Base-by-base conservation (phyloP, 1,140 invertebrate genomes). In the Drosophila funebris region DNA sequence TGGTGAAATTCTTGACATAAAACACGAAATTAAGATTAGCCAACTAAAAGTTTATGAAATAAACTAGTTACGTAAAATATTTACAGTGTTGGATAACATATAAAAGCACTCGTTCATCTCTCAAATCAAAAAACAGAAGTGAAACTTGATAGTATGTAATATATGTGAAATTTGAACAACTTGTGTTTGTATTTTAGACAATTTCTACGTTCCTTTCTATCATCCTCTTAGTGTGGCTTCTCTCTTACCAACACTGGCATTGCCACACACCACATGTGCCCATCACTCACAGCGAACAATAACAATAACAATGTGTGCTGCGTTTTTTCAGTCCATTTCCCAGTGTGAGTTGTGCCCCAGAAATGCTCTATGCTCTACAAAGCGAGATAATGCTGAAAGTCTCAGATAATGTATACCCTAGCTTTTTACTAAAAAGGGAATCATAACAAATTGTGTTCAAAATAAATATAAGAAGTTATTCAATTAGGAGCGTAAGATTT, bases 241-340 rank as follows among this genome's bases (percentile, higher is more conserved):
- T 1, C 6, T n/a, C 33, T 63, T 37, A n/a, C n/a, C 64, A 48
- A 50, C 33, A 68, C 64, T 41, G 11, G 11, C 20, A 16, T 9
- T 33, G 14, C 24, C 57, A 61, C 46, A 53, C 18, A 31, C 36
- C 57, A 29, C 37, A 69, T 36, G 13, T 14, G 57, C 37, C 39
- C 46, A 41, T 69, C 66, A 69, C 9, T 69, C 46, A 41, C 33
- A 63, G 36, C 33, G 2, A 13, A 16, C 37, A 52, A 39, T 20
- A 39, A 31, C 43, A 22, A 20, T 1, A 48, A n/a, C n/a, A 13
- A 36, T n/a, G 3, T 27, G 7, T 24, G 31, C 22, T 50, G 13
- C 29, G 22, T 6, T 39, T 6, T 39, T 33, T 16, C 44, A 50
- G 22, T 20, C 11, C 44, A 29, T 62, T 50, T 62, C 22, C 14